Evolutionary conservation across 1,140 invertebrate species (phyloP).

Genomic region (Hyles euphorbiae): DNA sequence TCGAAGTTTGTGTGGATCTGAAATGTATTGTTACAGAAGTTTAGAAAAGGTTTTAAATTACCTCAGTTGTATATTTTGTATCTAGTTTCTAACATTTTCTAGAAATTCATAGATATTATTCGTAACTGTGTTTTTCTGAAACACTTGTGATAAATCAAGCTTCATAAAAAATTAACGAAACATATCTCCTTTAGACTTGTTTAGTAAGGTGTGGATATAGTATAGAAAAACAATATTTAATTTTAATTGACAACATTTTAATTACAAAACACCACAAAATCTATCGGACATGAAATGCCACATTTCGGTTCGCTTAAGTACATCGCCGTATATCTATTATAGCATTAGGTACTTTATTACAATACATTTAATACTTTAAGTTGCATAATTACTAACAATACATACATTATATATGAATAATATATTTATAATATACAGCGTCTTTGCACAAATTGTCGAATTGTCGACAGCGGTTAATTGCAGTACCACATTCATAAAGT

Average conservation of each 20-base stretch:
- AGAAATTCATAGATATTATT: too few species aligned
- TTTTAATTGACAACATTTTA: constrained; percentile 75
- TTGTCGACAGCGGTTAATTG: too few species aligned
- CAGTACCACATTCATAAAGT: too few species aligned
- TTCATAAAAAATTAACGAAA: too few species aligned
- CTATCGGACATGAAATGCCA: constrained; percentile 68
- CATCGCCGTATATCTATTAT: constrained; percentile 59
- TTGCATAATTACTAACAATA: constrained; percentile 69
- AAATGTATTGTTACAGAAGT: too few species aligned
- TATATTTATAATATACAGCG: constrained; percentile 55
- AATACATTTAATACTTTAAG: constrained; percentile 58
- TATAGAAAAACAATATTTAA: constrained; percentile 36
- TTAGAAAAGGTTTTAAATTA: too few species aligned
- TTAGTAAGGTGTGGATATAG: constrained; percentile 11
- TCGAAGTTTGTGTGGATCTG: too few species aligned
- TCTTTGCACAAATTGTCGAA: constrained; percentile 39
- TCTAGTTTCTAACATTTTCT: too few species aligned
- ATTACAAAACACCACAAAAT: constrained; percentile 76
- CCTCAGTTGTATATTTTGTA: too few species aligned
- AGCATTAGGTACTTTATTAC: constrained; percentile 57
- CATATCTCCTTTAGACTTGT: not conserved
- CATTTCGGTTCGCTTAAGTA: constrained; percentile 67
- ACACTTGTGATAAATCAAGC: too few species aligned
- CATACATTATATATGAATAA: constrained; percentile 46
- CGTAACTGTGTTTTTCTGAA: too few species aligned